Conservation (phyloP, 2,888 invertebrate genomes). For the Diploptera punctata region DNA sequence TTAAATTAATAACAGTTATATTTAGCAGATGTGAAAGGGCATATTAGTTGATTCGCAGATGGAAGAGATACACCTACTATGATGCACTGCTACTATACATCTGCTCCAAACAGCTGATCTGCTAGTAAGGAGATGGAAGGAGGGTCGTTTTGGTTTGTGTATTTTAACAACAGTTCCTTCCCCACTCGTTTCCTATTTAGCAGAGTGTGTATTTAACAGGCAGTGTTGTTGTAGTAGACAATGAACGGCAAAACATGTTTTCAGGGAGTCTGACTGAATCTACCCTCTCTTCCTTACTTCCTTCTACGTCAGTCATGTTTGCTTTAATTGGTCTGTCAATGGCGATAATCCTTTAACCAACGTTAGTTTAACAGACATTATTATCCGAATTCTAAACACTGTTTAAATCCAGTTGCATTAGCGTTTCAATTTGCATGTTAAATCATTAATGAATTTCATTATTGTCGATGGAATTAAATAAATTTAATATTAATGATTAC, state of each 20-base stretch:
- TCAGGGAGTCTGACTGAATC: neutral
- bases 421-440: neutral
- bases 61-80: neutral
- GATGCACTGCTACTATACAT: slow-evolving; percentile 23
- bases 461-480: too few relatives aligned
- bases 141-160: slow-evolving; percentile 33
- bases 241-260: slow-evolving; percentile 12
- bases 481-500: too few relatives aligned
- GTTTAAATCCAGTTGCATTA: neutral
- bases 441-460: too few relatives aligned
- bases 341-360: slow-evolving; percentile 9
- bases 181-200: neutral
- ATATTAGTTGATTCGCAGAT: neutral
- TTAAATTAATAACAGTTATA: too few relatives aligned
- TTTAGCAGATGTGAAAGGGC: neutral
- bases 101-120: slow-evolving; percentile 39
- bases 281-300: neutral
- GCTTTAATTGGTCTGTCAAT: slow-evolving; percentile 34
- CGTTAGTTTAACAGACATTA: neutral
- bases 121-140: slow-evolving; percentile 8
- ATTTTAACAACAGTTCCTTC: slow-evolving; percentile 29
- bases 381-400: neutral
- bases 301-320: neutral
- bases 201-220: slow-evolving; percentile 11
- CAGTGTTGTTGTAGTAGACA: slow-evolving; percentile 15